phyloP scores from a whole-genome alignment of 2,888 invertebrate genomes.

The Electrophaes corylata region DNA sequence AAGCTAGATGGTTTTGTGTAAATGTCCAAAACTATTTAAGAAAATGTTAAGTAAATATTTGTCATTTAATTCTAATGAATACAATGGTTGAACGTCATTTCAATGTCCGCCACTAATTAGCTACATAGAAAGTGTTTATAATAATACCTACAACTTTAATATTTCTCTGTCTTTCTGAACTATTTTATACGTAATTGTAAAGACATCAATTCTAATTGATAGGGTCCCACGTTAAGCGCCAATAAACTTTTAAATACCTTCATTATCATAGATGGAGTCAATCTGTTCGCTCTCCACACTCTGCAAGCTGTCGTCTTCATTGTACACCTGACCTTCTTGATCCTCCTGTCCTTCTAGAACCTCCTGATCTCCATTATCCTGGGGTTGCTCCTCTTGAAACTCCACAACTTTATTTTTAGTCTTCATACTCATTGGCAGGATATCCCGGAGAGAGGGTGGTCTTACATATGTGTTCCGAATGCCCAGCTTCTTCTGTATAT shows the following conservation, averaged over 20 bases:
- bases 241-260: slow-evolving; percentile 58
- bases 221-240: slow-evolving; percentile 2
- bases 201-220: neutral
- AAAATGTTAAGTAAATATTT: too few species aligned
- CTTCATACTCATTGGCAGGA: slow-evolving; percentile 78
- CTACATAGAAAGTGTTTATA: too few species aligned
- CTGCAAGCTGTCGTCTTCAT: slow-evolving; percentile 84
- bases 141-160: too few species aligned
- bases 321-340: slow-evolving; percentile 45
- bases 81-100: too few species aligned
- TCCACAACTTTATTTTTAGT: slow-evolving; percentile 47
- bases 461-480: slow-evolving; percentile 77
- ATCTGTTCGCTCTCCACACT: slow-evolving; percentile 89
- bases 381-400: slow-evolving; percentile 31
- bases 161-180: too few species aligned
- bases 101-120: too few species aligned
- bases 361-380: slow-evolving; percentile 27
- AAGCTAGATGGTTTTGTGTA: too few species aligned
- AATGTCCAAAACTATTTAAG: too few species aligned
- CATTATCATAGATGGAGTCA: slow-evolving; percentile 83
- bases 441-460: slow-evolving; percentile 87
- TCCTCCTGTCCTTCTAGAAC: slow-evolving; percentile 6
- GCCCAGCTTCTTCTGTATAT: slow-evolving; percentile 88
- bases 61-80: too few species aligned
- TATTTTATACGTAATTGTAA: neutral